Evolutionary conservation across 2,888 invertebrate genomes (phyloP), one percentile per base, ranked within the genome.

Genomic region (Luperina nickerlii): DNA sequence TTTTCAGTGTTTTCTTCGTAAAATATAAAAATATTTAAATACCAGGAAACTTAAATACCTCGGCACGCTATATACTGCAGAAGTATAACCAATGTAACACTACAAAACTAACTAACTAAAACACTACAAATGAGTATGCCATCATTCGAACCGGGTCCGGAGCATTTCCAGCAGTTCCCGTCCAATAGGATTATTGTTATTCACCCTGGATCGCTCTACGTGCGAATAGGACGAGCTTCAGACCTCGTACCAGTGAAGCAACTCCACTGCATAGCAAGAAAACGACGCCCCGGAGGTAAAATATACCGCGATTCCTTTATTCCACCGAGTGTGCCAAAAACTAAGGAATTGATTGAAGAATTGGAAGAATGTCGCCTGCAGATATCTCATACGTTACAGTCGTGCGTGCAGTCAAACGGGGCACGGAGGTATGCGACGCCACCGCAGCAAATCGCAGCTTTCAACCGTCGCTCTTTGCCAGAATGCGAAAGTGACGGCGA

Each of bases 151-250:
- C 92, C 95, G 69, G 95, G 93, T 42, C 94, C 95, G 54, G 96
- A 96, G 79, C 95, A 95, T 86, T 97, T 97, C 84, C 95, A 98
- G 96, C 98, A 98, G 93, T 97, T 98, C 85, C 98, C 98, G 90
- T 98, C 98, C 0, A 98, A 98, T 90, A 98, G 98, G 82, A 98
- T 99, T 66, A 98, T 99, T 81, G 98, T 99, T n/a, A 99, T 99
- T 78, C 99, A 99, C 93, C 99, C 99, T 38, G 99, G 99, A 13
- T 99, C 99, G 0, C 97, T 98, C 71, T 98, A 99, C 94, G 97
- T 99, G 45, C 97, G 99, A 83, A 98, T 99, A 92, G 99, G 99
- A 0, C 96, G 99, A 89, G 99, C 99, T 2, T 99, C 99, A 0
- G 99, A 99, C 94, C 96, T 99, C 6, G 97, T 98, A 92, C 99